Conservation (phyloP, 2,797 vertebrate genomes). For the Macroramphosus scolopax region DNA sequence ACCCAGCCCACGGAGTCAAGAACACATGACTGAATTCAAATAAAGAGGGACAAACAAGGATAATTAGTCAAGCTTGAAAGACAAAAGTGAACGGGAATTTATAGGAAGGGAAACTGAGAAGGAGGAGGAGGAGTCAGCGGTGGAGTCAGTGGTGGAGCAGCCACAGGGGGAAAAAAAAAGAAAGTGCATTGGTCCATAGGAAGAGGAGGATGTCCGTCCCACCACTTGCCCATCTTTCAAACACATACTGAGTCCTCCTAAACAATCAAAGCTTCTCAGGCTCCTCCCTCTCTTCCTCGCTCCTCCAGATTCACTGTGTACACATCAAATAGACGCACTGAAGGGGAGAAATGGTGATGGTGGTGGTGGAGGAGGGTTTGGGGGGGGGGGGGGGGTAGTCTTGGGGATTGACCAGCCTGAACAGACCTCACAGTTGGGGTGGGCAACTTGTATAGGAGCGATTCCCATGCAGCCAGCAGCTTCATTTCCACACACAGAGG, state of each 20-base stretch:
- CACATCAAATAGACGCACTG: slow-evolving; percentile 78
- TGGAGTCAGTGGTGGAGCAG: slow-evolving; percentile 48
- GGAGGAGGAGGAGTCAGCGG: slow-evolving; percentile 64
- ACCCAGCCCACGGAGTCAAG: slow-evolving; percentile 78
- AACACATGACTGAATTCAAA: slow-evolving; percentile 83
- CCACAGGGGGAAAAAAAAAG: slow-evolving; percentile 42
- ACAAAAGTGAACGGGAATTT: slow-evolving; percentile 78
- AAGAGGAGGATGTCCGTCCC: slow-evolving; percentile 72
- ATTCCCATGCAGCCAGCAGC: slow-evolving; percentile 75
- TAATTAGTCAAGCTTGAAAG: slow-evolving; percentile 85
- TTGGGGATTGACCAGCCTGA: slow-evolving; percentile 60
- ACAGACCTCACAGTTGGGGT: slow-evolving; percentile 74
- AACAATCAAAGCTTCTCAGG: slow-evolving; percentile 69
- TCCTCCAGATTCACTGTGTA: slow-evolving; percentile 66
- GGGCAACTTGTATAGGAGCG: slow-evolving; percentile 66
- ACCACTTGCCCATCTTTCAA: slow-evolving; percentile 68
- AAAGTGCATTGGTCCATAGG: slow-evolving; percentile 64
- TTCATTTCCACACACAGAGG: slow-evolving; percentile 66
- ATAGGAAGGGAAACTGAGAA: slow-evolving; percentile 69
- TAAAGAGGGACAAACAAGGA: slow-evolving; percentile 84
- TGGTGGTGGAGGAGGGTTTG: slow-evolving; percentile 11
- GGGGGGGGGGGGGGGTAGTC: slow-evolving; percentile 10
- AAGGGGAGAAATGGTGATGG: slow-evolving; percentile 63
- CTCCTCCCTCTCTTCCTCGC: slow-evolving; percentile 57
- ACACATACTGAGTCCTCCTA: slow-evolving; percentile 66